These are phyloP conservation scores for Serinus canaria DNA, from an alignment of 2,113 vertebrate genomes.

Conservation along the genomic window DNA sequence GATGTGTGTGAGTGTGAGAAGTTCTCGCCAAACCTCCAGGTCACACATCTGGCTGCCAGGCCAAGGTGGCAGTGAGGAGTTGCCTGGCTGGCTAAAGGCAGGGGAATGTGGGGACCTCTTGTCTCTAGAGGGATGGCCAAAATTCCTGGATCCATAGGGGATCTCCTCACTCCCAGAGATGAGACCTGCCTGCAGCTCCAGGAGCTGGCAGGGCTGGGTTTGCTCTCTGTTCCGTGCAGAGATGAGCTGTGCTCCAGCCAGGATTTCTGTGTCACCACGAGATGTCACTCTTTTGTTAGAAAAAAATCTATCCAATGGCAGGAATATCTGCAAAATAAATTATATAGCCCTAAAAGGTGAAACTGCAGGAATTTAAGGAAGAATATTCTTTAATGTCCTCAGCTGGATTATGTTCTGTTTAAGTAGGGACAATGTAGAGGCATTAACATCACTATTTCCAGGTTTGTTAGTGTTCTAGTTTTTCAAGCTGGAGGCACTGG, in stretches of 20 bases:
- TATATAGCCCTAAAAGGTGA: not conserved
- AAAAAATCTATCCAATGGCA: not conserved
- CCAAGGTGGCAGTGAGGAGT: not conserved
- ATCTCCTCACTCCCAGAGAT: not conserved
- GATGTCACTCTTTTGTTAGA: conserved; percentile 68
- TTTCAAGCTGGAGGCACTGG: not conserved
- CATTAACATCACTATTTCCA: not conserved
- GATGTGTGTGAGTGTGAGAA: not conserved
- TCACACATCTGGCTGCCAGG: not conserved
- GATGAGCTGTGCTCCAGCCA: not conserved
- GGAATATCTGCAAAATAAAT: conserved; percentile 50
- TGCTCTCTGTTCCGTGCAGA: not conserved
- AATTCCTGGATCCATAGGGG: rapidly evolving
- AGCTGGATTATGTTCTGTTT: not conserved
- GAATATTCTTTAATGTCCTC: not conserved
- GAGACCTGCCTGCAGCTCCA: not conserved
- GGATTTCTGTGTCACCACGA: conserved; percentile 64
- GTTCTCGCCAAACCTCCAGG: not conserved
- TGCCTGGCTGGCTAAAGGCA: not conserved
- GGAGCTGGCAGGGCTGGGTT: not conserved
- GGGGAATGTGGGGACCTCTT: not conserved
- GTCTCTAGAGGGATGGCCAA: not conserved
- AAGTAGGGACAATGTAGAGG: not conserved
- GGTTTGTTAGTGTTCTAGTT: not conserved
- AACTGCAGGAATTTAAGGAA: not conserved